These are phyloP conservation scores for Hydrotaea diabolus DNA, from an alignment of 2,888 invertebrate species.

Conservation along the genomic window DNA sequence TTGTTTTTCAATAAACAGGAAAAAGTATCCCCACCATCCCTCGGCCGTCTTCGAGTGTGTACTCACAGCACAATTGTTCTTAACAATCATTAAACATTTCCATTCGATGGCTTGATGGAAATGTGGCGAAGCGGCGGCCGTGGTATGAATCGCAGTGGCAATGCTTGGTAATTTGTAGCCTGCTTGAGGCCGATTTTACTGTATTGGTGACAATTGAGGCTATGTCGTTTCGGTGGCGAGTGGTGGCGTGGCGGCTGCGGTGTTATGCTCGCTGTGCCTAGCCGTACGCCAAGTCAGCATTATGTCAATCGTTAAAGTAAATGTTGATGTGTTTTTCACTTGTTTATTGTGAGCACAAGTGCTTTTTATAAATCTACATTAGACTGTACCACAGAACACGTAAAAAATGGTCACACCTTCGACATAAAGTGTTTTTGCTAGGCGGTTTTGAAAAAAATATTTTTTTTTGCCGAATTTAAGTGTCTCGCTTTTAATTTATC, in stretches of 20 bases:
- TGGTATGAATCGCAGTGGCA: neutral
- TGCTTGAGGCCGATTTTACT: neutral
- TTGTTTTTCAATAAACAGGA: neutral
- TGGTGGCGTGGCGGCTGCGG: neutral
- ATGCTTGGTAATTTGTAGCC: no score
- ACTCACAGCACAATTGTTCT: constrained; percentile 19
- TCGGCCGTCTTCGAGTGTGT: no score
- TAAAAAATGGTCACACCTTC: no score
- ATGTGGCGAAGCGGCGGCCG: neutral
- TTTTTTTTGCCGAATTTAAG: no score
- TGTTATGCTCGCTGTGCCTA: no score
- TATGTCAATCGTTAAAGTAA: neutral
- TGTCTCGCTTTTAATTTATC: no score
- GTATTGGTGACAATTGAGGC: neutral
- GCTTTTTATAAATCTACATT: no score
- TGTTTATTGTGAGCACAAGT: no score
- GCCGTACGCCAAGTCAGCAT: neutral
- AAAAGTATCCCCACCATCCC: neutral
- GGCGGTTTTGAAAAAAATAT: no score
- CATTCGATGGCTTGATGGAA: constrained; percentile 11
- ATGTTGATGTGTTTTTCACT: neutral
- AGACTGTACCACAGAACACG: no score
- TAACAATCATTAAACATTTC: constrained; percentile 28
- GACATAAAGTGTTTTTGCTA: no score
- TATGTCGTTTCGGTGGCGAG: neutral